Base-by-base conservation (phyloP, 2,113 vertebrate genomes). In the Chamaea fasciata region DNA sequence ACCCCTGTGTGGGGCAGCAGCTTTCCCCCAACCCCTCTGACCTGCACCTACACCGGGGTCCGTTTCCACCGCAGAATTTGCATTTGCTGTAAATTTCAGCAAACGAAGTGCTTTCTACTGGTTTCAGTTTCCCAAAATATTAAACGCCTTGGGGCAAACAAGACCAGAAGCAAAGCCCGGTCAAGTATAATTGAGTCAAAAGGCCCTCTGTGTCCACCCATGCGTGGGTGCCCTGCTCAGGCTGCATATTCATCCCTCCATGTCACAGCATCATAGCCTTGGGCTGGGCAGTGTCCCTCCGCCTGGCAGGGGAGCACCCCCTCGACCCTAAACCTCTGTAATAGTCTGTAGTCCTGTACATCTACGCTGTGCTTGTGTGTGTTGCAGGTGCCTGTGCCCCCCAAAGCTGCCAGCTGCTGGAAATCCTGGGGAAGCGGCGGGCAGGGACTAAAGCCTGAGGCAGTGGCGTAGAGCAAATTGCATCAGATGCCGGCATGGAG, bases 401-500 rank as follows among this genome's bases (percentile, higher is more conserved):
- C 31, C 3, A 18, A 93, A 94, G 97, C 92, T 79, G 91, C 92
- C 96, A 94, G 77, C 87, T 96, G 95, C 96, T 94, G 97, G 94
- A 88, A 92, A 62, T 53, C 79, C 91, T 82, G 84, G 80, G 83
- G 87, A 94, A 62, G 85, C 14, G 3, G 63, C 5, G 20, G 88
- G 84, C 92, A 88, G 95, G 76, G 90, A 67, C 28, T 30, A 28
- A 94, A 94, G 95, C 93, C 44, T 11, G 70, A 26, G 47, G 96
- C 90, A 5, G 91, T 44, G 50, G 91, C 23, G 1, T 69, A 39
- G 95, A 96, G 89, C 96, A 98, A 98, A 98, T 97, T 89, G 89
- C 87, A 97, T 97, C 90, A 88, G 85, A 83, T 94, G 96, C 97
- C 96, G 94, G 95, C 27, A 47, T 8, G 68, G 95, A 98, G 97